A percentile compares a stretch with the other conserved stretches of the same genome.
phyloP scores from a whole-genome alignment of 2,797 vertebrate genomes.

The Peromyscus aztecus region DNA sequence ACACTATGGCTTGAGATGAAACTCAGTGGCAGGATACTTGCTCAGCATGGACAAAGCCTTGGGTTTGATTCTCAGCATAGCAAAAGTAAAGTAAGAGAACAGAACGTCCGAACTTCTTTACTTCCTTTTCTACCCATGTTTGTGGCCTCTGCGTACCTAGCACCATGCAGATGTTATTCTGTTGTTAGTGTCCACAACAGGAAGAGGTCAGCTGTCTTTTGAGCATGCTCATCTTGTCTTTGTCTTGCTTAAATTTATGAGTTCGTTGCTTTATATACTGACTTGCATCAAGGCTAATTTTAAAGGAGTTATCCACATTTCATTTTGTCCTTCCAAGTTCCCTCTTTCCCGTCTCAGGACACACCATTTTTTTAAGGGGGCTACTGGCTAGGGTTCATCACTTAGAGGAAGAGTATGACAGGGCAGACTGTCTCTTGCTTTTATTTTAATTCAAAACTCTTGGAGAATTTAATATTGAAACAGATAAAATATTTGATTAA shows the following conservation, averaged over 20 bases:
- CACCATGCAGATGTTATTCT: not conserved
- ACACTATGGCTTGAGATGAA: not conserved
- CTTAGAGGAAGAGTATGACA: not conserved
- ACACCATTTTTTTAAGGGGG: not conserved
- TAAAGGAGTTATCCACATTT: not conserved
- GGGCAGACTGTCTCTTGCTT: not conserved
- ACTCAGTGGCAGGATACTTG: not conserved
- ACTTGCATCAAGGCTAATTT: not conserved
- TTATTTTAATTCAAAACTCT: not conserved
- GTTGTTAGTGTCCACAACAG: not conserved
- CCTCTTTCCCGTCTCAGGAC: not conserved
- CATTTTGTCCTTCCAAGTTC: not conserved
- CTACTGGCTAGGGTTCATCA: not conserved
- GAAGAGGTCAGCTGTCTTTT: not conserved
- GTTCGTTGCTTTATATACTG: not conserved
- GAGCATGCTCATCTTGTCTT: not conserved
- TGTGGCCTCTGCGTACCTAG: not conserved
- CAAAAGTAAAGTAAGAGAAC: not conserved
- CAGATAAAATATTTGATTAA: not conserved
- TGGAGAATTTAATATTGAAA: conserved; percentile 20
- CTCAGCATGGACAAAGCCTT: not conserved
- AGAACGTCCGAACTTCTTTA: not conserved
- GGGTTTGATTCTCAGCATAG: not conserved
- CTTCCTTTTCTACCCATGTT: not conserved
- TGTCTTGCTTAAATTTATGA: not conserved